phyloP scores from a whole-genome alignment of 2,888 invertebrate species.

The Troglohyphantes excavatus region DNA sequence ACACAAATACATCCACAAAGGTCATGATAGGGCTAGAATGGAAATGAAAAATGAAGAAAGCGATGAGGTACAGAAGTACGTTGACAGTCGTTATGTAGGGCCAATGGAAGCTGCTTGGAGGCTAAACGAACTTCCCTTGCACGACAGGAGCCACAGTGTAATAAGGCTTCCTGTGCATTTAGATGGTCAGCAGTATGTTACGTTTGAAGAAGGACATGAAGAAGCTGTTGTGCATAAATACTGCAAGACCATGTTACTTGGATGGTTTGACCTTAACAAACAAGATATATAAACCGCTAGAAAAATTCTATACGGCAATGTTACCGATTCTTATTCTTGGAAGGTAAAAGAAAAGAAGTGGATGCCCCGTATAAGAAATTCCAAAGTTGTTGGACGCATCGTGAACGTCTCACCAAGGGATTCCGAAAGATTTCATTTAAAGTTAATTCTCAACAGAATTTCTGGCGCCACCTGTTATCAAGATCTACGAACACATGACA shows the following conservation, averaged over 20 bases:
- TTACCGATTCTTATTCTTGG: not conserved
- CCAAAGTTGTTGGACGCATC: too few species aligned
- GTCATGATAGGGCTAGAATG: slow-evolving; percentile 16
- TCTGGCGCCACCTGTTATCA: slow-evolving; percentile 2
- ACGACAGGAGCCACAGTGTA: too few species aligned
- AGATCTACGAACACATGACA: too few species aligned
- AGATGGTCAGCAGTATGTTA: too few species aligned
- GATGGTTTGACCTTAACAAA: not conserved
- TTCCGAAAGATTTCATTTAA: too few species aligned
- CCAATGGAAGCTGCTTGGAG: too few species aligned
- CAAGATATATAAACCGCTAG: not conserved
- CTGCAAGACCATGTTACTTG: not conserved
- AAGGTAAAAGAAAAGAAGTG: not conserved
- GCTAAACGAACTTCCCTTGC: too few species aligned
- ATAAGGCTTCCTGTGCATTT: too few species aligned
- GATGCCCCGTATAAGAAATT: too few species aligned
- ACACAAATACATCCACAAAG: too few species aligned
- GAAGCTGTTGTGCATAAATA: not conserved
- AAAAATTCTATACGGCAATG: not conserved
- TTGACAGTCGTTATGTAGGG: too few species aligned
- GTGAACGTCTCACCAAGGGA: too few species aligned
- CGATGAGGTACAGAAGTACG: not conserved
- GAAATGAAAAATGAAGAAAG: not conserved
- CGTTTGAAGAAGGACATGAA: not conserved
- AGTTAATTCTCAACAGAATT: slow-evolving; percentile 17